A percentile compares a stretch with the other conserved stretches of the same genome.
Evolutionary conservation across 2,888 invertebrate genomes (phyloP).

Genomic region (Amphipoea lucens): DNA sequence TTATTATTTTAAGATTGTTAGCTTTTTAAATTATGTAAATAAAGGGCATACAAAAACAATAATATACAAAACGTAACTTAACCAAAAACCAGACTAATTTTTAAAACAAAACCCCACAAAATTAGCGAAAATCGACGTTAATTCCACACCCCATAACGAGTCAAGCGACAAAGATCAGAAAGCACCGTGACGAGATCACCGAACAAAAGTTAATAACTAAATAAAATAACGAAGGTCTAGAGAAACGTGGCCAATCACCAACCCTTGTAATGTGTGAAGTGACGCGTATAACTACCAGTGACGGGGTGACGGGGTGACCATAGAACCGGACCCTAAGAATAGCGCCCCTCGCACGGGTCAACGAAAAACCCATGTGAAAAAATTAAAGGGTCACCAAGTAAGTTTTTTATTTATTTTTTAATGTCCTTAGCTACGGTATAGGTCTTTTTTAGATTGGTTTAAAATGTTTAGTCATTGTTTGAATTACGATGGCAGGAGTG

Average conservation of each 20-base stretch:
- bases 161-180: conserved; percentile 51
- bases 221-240: conserved; percentile 62
- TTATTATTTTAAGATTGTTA: too few relatives aligned
- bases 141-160: conserved; percentile 34
- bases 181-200: conserved; percentile 45
- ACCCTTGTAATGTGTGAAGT: conserved; percentile 71
- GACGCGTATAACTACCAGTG: conserved; percentile 70
- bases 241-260: conserved; percentile 68
- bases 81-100: neutral
- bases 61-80: neutral
- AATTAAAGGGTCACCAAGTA: conserved; percentile 59
- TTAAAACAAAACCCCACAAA: conserved; percentile 24
- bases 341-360: conserved; percentile 67
- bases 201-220: conserved; percentile 63
- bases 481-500: conserved; percentile 21
- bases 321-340: conserved; percentile 52
- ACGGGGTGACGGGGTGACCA: conserved; percentile 67
- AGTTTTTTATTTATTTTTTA: conserved; percentile 53
- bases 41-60: neutral
- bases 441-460: conserved; percentile 28
- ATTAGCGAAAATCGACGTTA: conserved; percentile 30
- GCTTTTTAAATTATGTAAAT: too few relatives aligned
- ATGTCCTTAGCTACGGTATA: conserved; percentile 51
- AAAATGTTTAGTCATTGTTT: conserved; percentile 43
- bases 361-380: conserved; percentile 52